Evolutionary conservation across 2,113 vertebrate genomes (phyloP).

Genomic region (Aegotheles bennettii): DNA sequence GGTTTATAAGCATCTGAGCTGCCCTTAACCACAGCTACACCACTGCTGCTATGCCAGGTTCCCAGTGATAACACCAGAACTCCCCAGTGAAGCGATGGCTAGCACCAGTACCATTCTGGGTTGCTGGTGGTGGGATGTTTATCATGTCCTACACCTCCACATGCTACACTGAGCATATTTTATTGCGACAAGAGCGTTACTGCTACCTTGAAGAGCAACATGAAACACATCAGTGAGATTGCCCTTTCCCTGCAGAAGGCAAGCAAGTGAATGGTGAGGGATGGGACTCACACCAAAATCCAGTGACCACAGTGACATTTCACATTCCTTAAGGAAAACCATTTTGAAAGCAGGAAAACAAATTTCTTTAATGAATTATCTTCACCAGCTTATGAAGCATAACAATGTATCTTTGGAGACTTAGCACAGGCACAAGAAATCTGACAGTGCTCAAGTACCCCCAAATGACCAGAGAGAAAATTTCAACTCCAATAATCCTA

Average conservation of each 20-base stretch:
- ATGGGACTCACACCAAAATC: neutral
- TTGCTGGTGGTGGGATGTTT: accelerated
- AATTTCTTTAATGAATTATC: constrained; percentile 37
- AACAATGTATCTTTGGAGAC: constrained; percentile 4
- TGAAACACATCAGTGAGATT: neutral
- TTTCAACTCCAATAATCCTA: constrained; percentile 56
- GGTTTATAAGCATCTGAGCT: no score
- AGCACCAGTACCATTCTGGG: accelerated
- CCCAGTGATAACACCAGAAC: neutral
- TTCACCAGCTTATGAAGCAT: neutral
- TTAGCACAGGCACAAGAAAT: neutral
- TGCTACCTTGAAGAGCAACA: accelerated
- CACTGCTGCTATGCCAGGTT: accelerated
- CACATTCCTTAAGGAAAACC: constrained; percentile 5
- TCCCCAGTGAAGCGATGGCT: accelerated
- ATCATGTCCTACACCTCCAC: neutral
- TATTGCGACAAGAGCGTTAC: accelerated
- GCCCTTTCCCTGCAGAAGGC: neutral
- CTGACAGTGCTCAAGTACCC: constrained; percentile 23
- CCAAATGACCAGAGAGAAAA: constrained; percentile 52
- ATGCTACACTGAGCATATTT: no score
- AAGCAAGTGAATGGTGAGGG: neutral
- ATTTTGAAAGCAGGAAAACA: constrained; percentile 14
- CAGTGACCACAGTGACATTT: neutral
- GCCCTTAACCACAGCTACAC: neutral